phyloP scores from a whole-genome alignment of 92 coral and sea anemone genomes.

The Porites cylindrica region DNA sequence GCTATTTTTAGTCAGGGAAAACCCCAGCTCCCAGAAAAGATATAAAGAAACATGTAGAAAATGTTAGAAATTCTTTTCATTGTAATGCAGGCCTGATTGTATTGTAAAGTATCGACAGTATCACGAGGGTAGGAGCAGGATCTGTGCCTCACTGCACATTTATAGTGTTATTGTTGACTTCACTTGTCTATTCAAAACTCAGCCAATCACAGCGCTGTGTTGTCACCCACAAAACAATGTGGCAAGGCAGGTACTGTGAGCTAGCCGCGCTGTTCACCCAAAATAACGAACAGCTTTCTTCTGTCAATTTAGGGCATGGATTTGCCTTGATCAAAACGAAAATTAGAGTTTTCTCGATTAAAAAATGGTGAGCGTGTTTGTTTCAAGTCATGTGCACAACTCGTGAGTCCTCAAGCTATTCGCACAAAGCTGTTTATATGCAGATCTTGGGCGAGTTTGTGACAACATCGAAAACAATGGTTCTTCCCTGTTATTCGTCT shows the following conservation, averaged over 20 bases:
- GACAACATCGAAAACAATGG: conserved; percentile 16
- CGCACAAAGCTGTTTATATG: background rate
- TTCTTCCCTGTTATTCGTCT: conserved; percentile 27
- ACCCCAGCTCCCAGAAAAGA: background rate
- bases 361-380: background rate
- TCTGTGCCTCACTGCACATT: background rate
- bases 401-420: conserved; percentile 3
- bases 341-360: background rate
- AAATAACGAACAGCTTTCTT: background rate
- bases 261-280: background rate
- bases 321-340: background rate
- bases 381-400: conserved; percentile 12
- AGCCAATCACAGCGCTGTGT: conserved; percentile 10
- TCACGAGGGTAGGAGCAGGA: background rate
- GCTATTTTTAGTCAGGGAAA: background rate
- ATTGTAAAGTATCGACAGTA: no score
- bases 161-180: background rate
- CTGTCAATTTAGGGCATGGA: background rate
- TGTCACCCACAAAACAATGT: conserved; percentile 21
- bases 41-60: background rate
- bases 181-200: conserved; percentile 2
- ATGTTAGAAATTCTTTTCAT: background rate
- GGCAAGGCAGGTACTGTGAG: conserved; percentile 17
- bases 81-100: background rate
- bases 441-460: conserved; percentile 1